Base-by-base conservation (phyloP, 2,113 vertebrate genomes). In the Pandion haliaetus region DNA sequence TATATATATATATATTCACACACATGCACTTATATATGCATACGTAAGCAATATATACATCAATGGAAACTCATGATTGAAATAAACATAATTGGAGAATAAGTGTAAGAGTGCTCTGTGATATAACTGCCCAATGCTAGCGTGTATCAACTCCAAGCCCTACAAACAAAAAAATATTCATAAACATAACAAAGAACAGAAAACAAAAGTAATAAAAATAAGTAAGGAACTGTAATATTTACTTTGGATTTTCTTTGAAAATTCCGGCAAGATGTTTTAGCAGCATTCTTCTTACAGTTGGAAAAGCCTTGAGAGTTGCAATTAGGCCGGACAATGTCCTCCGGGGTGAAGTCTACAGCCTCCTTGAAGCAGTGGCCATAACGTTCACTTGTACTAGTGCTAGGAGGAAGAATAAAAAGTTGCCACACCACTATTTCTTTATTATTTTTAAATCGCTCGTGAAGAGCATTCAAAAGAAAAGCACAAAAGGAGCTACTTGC, bases 171-270 rank as follows among this genome's bases (percentile, higher is more conserved):
- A 40, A 23, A 32, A 26, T 2, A 32, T 7, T 59, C 26, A 52
- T 20, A 86, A 66, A 38, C 12, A 16, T 1, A 45, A 13, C 17
- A 38, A 25, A 92, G 15, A 70, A 18, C 0, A 59, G n/a, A 70
- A 85, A 83, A 42, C 3, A 12, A 61, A 50, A 79, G 16, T 4
- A 76, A 59, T 9, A 71, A 28, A 73, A 70, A 34, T 13, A 55
- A 71, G 8, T 17, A 94, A 66, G 6, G 1, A 93, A 97, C 69
- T 77, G 6, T 17, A 95, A 63, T 81, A 95, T 73, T 97, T 98
- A 98, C 98, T 92, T 97, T 54, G 19, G 77, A 26, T 85, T 96
- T 97, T 88, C 96, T 97, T 65, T 96, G 93, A 91, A 93, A 96
- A 95, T 97, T 85, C 54, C 84, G 86, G 89, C 4, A 59, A 55